A percentile compares a stretch with the other conserved stretches of the same genome.
Evolutionary conservation across 2,113 vertebrate species (phyloP).

Genomic region (Periophthalmodon schlosseri): DNA sequence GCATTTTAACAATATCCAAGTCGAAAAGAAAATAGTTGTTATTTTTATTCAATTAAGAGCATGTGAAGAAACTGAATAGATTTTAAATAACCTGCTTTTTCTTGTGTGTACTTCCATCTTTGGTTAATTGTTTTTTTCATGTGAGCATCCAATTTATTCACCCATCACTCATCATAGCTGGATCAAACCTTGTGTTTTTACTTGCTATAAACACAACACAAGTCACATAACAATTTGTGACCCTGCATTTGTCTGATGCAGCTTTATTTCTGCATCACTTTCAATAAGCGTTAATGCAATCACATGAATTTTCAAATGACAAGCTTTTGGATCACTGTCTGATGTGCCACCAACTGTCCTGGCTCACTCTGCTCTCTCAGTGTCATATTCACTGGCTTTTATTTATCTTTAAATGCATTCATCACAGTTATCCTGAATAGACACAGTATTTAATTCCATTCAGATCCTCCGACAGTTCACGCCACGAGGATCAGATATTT

Average conservation of each 20-base stretch:
- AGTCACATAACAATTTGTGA: neutral
- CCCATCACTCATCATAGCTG: constrained; percentile 42
- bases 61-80: neutral
- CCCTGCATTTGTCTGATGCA: neutral
- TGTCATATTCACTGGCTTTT: no score
- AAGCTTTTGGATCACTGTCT: constrained; percentile 5
- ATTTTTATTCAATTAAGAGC: no score
- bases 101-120: neutral
- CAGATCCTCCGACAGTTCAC: no score
- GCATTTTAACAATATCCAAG: no score
- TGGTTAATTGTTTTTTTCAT: constrained; percentile 43
- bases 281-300: constrained; percentile 20
- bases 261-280: constrained; percentile 6
- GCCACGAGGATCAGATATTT: no score
- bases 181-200: neutral
- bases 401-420: no score
- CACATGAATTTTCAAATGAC: constrained; percentile 9
- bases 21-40: no score
- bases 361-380: no score
- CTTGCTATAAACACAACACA: neutral
- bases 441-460: no score
- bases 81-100: neutral
- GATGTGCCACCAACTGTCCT: no score
- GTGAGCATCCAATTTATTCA: constrained; percentile 47
- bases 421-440: no score